Conservation (phyloP, 2,888 invertebrate species). For the Pterostichus niger region DNA sequence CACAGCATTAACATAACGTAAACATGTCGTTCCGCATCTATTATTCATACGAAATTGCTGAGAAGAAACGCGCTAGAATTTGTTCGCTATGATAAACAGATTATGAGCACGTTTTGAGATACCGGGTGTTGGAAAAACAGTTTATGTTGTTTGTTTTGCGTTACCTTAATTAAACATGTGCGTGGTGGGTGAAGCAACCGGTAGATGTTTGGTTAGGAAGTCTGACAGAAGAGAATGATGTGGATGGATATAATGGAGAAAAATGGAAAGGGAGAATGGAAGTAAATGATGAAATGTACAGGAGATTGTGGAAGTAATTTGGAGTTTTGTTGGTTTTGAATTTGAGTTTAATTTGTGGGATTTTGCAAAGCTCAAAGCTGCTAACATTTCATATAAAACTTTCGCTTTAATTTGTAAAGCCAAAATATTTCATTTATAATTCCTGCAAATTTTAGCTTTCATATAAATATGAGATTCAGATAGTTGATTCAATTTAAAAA, state of each 20-base stretch:
- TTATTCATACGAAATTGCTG: constrained; percentile 44
- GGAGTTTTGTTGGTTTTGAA: constrained; percentile 46
- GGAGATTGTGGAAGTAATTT: constrained; percentile 36
- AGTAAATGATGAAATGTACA: background rate
- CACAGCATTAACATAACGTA: constrained; percentile 39
- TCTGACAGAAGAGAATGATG: background rate
- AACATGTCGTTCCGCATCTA: constrained; percentile 36
- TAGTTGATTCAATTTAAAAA: too few species aligned
- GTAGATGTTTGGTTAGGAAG: constrained; percentile 34
- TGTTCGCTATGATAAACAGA: constrained; percentile 25
- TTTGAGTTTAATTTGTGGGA: constrained; percentile 36
- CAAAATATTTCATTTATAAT: constrained; percentile 23
- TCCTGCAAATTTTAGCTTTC: too few species aligned
- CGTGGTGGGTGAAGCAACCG: constrained; percentile 3
- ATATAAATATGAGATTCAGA: too few species aligned
- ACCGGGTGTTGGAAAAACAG: constrained; percentile 21
- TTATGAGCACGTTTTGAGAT: constrained; percentile 23
- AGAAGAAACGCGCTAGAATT: constrained; percentile 35
- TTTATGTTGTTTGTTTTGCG: constrained; percentile 27
- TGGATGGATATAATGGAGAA: constrained; percentile 18
- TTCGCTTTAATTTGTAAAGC: constrained; percentile 6
- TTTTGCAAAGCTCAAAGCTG: constrained; percentile 35
- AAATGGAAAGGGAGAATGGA: constrained; percentile 19
- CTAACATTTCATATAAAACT: constrained; percentile 3
- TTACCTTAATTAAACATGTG: constrained; percentile 42